Conservation (phyloP, 92 coral and sea anemone species). For the Metridium senile region DNA sequence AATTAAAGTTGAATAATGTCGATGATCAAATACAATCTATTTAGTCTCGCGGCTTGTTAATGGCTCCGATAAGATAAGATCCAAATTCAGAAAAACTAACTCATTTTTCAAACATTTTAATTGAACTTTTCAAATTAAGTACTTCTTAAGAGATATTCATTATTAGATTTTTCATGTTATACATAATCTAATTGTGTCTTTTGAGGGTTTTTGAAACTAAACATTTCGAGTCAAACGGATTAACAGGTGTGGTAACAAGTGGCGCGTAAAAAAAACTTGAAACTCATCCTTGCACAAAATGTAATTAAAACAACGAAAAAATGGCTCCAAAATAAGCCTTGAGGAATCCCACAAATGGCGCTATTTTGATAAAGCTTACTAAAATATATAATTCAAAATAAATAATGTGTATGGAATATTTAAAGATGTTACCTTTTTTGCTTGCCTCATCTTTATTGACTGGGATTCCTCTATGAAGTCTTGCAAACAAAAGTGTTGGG, state of each 20-base stretch:
- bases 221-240: not conserved
- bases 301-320: constrained; percentile 4
- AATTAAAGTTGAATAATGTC: not conserved
- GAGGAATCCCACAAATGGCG: too few species aligned
- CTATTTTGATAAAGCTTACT: too few species aligned
- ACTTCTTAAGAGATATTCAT: not conserved
- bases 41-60: not conserved
- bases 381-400: too few species aligned
- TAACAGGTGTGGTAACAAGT: not conserved
- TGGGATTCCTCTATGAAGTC: constrained; percentile 29
- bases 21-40: not conserved
- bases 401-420: too few species aligned
- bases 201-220: not conserved
- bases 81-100: not conserved
- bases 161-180: not conserved
- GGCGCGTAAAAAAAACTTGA: constrained; percentile 10
- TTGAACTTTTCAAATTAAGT: not conserved
- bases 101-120: not conserved
- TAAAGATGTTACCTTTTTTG: constrained; percentile 41
- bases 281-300: not conserved
- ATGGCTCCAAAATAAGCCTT: not conserved
- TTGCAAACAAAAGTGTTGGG: constrained; percentile 52
- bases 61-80: not conserved
- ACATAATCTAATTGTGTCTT: not conserved
- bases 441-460: not conserved